Conservation (phyloP, 2,888 invertebrate species). For the Rhogogaster chlorosoma region DNA sequence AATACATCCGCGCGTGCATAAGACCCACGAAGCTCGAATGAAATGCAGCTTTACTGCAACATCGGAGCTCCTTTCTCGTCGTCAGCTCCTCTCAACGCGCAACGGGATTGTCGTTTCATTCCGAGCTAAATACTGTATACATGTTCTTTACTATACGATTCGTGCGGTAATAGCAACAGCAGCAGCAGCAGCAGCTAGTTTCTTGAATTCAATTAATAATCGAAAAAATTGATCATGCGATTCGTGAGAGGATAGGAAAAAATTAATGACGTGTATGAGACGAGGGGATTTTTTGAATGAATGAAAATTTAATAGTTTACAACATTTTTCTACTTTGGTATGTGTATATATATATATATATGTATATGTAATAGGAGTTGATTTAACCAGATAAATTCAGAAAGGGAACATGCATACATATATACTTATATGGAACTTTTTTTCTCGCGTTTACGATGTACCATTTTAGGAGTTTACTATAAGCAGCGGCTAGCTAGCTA, state of each 20-base stretch:
- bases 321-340: background rate
- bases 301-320: background rate
- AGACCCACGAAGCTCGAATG: slow-evolving; percentile 38
- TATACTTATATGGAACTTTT: slow-evolving; percentile 5
- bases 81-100: slow-evolving; percentile 35
- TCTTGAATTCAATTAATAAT: background rate
- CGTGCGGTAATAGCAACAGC: background rate
- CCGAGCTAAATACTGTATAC: background rate
- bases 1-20: slow-evolving; percentile 65
- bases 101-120: slow-evolving; percentile 18
- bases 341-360: background rate
- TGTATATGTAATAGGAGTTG: background rate
- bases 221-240: background rate
- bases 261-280: background rate
- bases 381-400: background rate
- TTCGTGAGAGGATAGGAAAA: background rate
- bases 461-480: slow-evolving; percentile 13
- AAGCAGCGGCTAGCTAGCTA: background rate
- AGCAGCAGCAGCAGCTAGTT: background rate
- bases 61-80: slow-evolving; percentile 25
- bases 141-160: background rate
- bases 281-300: background rate
- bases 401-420: background rate
- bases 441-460: slow-evolving; percentile 6
- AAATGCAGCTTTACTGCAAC: slow-evolving; percentile 41